A percentile compares a stretch with the other conserved stretches of the same genome.
Conservation (phyloP, 2,113 vertebrate species). For the Rana temporaria region DNA sequence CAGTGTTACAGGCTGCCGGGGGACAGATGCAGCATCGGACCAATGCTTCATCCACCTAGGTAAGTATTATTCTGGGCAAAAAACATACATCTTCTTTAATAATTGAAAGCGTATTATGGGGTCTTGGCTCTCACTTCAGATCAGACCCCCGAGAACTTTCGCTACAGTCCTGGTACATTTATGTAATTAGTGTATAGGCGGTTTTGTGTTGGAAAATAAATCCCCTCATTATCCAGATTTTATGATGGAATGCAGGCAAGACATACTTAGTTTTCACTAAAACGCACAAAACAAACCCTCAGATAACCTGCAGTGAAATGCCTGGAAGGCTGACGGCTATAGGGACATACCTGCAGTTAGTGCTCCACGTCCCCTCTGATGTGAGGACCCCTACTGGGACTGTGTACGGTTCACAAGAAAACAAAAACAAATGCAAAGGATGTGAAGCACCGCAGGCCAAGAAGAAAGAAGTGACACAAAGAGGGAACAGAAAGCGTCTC, state of each 20-base stretch:
- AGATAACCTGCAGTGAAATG: not conserved
- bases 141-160: no score
- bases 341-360: not conserved
- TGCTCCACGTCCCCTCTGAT: not conserved
- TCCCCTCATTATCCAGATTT: no score
- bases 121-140: no score
- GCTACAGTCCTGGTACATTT: no score
- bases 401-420: constrained; percentile 42
- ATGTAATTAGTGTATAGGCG: no score
- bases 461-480: constrained; percentile 31
- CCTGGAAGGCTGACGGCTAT: constrained; percentile 10
- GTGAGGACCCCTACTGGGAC: constrained; percentile 23
- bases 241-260: not conserved
- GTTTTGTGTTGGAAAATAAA: no score
- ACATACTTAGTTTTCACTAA: constrained; percentile 13
- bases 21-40: no score
- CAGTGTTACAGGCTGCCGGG: no score
- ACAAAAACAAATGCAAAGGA: constrained; percentile 53
- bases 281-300: not conserved
- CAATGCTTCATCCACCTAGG: no score
- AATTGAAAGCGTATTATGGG: no score
- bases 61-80: no score
- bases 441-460: constrained; percentile 7
- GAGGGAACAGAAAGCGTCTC: constrained; percentile 31
- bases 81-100: no score